A percentile compares a stretch with the other conserved stretches of the same genome.
phyloP scores from a whole-genome alignment of 2,888 invertebrate species.

The Drosophila niveifrons region DNA sequence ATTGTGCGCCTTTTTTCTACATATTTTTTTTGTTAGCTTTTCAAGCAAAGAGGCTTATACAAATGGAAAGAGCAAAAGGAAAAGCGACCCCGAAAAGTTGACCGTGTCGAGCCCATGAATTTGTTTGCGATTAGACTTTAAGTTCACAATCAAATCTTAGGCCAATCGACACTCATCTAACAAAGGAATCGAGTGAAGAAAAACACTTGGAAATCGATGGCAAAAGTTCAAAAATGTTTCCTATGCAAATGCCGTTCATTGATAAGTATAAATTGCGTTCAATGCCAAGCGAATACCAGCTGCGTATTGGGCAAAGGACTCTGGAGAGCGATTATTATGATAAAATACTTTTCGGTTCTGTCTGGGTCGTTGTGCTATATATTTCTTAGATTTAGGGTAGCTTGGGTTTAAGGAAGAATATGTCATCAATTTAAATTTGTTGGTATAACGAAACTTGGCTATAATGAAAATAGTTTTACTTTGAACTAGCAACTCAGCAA shows the following conservation, averaged over 20 bases:
- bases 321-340: conserved; percentile 82
- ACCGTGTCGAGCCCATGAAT: conserved; percentile 58
- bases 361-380: conserved; percentile 5
- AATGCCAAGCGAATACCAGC: conserved; percentile 57
- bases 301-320: conserved; percentile 55
- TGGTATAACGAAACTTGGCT: neutral
- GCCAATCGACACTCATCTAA: conserved; percentile 72
- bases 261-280: conserved; percentile 58
- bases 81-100: conserved; percentile 73
- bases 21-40: conserved; percentile 19
- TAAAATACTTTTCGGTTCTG: conserved; percentile 69
- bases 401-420: neutral
- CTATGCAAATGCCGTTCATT: conserved; percentile 54
- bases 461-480: too few relatives aligned
- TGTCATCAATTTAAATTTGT: neutral
- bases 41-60: conserved; percentile 54
- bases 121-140: conserved; percentile 75
- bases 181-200: conserved; percentile 19
- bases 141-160: conserved; percentile 58
- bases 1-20: conserved; percentile 59
- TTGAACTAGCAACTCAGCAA: too few relatives aligned
- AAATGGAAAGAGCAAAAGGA: conserved; percentile 1
- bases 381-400: neutral
- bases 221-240: conserved; percentile 63
- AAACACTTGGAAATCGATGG: conserved; percentile 54